Conservation (phyloP, 2,888 invertebrate species). For the Desoria tigrina region DNA sequence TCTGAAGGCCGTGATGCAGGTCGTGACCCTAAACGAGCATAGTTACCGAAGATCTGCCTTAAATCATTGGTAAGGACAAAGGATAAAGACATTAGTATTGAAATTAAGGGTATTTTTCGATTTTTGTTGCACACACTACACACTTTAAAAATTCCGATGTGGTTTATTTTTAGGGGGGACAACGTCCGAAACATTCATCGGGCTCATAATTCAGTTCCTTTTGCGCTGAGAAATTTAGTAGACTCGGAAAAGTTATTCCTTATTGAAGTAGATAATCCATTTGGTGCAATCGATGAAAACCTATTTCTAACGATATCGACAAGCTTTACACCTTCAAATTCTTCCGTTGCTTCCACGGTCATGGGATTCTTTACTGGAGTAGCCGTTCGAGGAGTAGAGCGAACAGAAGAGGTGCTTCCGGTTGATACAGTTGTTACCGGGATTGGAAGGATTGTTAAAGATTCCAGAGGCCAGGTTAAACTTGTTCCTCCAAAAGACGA, state of each 20-base stretch:
- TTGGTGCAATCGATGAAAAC: slow-evolving; percentile 42
- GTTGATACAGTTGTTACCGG: slow-evolving; percentile 50
- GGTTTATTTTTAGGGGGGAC: slow-evolving; percentile 44
- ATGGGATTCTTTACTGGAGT: slow-evolving; percentile 52
- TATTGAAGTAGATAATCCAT: slow-evolving; percentile 49
- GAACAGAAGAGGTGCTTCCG: slow-evolving; percentile 50
- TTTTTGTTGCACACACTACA: too few species aligned
- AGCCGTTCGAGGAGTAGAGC: slow-evolving; percentile 48
- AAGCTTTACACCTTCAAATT: slow-evolving; percentile 47
- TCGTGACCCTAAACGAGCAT: slow-evolving; percentile 50
- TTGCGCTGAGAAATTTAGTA: slow-evolving; percentile 38
- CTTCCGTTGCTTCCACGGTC: slow-evolving; percentile 48
- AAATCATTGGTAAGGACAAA: slow-evolving; percentile 46
- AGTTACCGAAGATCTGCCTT: slow-evolving; percentile 46
- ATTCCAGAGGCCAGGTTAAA: slow-evolving; percentile 39
- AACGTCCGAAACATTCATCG: slow-evolving; percentile 43
- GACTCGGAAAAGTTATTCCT: slow-evolving; percentile 18
- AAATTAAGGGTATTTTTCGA: slow-evolving; percentile 11
- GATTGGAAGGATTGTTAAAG: slow-evolving; percentile 44
- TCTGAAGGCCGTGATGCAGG: slow-evolving; percentile 48
- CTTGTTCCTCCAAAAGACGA: slow-evolving; percentile 36
- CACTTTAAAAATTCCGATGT: too few species aligned
- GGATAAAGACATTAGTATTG: slow-evolving; percentile 11
- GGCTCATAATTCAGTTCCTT: slow-evolving; percentile 49
- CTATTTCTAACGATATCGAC: slow-evolving; percentile 49